These are phyloP conservation scores for Borostomias antarcticus DNA, from an alignment of 2,797 vertebrate genomes.

Conservation along the genomic window DNA sequence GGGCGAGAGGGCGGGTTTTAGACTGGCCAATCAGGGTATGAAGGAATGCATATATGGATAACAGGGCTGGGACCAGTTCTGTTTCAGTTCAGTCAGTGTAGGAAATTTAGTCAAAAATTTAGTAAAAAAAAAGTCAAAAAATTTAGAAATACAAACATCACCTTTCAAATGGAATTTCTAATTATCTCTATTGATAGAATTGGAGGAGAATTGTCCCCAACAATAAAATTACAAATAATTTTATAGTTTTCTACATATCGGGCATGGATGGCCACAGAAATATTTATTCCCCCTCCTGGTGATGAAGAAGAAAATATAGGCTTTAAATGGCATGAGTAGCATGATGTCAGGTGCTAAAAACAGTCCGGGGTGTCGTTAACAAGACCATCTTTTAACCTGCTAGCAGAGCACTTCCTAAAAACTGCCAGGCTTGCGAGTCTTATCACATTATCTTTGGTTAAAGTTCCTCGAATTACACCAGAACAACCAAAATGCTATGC, in stretches of 20 bases:
- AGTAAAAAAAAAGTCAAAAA: too few relatives aligned
- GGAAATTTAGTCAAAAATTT: too few relatives aligned
- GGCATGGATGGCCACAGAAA: background rate
- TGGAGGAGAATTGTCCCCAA: background rate
- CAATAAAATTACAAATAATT: background rate
- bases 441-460: slow-evolving; percentile 54
- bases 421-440: slow-evolving; percentile 55
- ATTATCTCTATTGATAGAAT: background rate
- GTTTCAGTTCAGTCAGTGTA: background rate
- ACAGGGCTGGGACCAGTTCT: background rate
- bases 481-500: too few relatives aligned
- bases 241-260: background rate
- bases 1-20: slow-evolving; percentile 51
- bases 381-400: slow-evolving; percentile 38
- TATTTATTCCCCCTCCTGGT: background rate
- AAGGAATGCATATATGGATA: background rate
- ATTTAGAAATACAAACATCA: too few relatives aligned
- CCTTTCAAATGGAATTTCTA: background rate
- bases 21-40: background rate
- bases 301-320: slow-evolving; percentile 33
- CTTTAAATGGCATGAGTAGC: slow-evolving; percentile 32
- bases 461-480: too few relatives aligned
- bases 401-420: slow-evolving; percentile 43
- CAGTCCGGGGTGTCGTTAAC: slow-evolving; percentile 32
- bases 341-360: slow-evolving; percentile 44